Base-by-base conservation (phyloP, 2,888 invertebrate species). In the Prenolepis imparis region DNA sequence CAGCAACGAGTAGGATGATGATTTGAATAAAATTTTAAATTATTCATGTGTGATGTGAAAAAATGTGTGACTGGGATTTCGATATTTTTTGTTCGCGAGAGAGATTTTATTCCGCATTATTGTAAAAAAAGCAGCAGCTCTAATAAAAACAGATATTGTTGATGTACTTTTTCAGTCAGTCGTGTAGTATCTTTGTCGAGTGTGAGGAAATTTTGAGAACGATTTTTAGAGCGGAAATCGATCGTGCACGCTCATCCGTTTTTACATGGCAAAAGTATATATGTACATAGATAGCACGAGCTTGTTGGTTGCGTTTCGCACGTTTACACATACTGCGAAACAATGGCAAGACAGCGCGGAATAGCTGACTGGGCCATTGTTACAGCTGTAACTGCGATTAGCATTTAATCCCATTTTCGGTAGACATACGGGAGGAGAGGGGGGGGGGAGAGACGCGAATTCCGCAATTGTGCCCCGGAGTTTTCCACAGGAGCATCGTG, bases 391-490 rank as follows among this genome's bases (percentile, higher is more conserved):
- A 88, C 82, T 84, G 80, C 84, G 86, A 88, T 88, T 88, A 88
- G 88, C 82, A 87, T 88, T 87, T 87, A 88, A 88, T 88, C 83
- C 89, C 86, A 82, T 87, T 83, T 84, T 86, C 86, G 82, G 82
- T 83, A 81, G 77, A 68, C 74, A 44, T 21, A 28, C n/a, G 11
- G 24, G 41, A 57, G 1, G 6, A 3, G 1, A n/a, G 3, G 55
- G 1, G 5, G 4, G 12, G 12, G 70, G 32, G 15, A 21, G 61
- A 59, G 83, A 86, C 86, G 87, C 72, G 84, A 89, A 89, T 87
- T 86, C 86, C 41, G 82, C 70, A 48, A 68, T 59, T 80, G 75
- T 61, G 67, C 68, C 44, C 32, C 55, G 48, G 81, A 88, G 89
- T 88, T 88, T 88, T 87, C 87, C 86, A 61, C 67, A 83, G 84